These are phyloP conservation scores for Stictocephala bisonia DNA, from an alignment of 2,888 invertebrate genomes.

Conservation along the genomic window DNA sequence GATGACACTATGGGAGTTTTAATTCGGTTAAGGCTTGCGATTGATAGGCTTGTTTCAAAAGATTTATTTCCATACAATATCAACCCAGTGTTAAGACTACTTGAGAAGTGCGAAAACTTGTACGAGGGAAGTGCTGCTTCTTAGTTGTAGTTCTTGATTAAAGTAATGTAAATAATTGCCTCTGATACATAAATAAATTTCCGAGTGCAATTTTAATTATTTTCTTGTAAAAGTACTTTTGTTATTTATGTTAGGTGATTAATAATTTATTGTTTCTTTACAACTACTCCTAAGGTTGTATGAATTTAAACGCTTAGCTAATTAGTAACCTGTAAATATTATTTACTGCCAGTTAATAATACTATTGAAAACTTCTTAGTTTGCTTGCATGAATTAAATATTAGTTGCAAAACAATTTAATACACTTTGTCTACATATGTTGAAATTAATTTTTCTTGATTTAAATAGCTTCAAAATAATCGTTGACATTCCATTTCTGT, in stretches of 20 bases:
- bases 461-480: too few species aligned
- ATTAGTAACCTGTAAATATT: too few species aligned
- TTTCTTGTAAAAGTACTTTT: slow-evolving; percentile 16
- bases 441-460: too few species aligned
- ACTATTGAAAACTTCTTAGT: too few species aligned
- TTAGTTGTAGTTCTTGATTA: not conserved
- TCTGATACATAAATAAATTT: not conserved
- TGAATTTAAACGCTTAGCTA: too few species aligned
- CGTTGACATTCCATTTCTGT: too few species aligned
- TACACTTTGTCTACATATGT: too few species aligned
- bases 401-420: too few species aligned
- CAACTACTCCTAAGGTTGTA: too few species aligned
- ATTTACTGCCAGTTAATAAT: too few species aligned
- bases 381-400: too few species aligned
- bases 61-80: slow-evolving; percentile 92
- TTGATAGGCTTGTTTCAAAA: slow-evolving; percentile 83
- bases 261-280: slow-evolving; percentile 2
- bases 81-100: slow-evolving; percentile 83
- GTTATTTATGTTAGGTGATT: slow-evolving; percentile 1
- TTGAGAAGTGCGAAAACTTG: slow-evolving; percentile 86
- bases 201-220: slow-evolving; percentile 15
- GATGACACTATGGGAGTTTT: slow-evolving; percentile 88
- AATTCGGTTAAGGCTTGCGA: slow-evolving; percentile 81
- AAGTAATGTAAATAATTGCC: too few species aligned
- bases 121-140: slow-evolving; percentile 81